A percentile compares a stretch with the other conserved stretches of the same genome.
These are phyloP conservation scores for Drosophila macrospina DNA, from an alignment of 2,888 invertebrate genomes.

Conservation along the genomic window DNA sequence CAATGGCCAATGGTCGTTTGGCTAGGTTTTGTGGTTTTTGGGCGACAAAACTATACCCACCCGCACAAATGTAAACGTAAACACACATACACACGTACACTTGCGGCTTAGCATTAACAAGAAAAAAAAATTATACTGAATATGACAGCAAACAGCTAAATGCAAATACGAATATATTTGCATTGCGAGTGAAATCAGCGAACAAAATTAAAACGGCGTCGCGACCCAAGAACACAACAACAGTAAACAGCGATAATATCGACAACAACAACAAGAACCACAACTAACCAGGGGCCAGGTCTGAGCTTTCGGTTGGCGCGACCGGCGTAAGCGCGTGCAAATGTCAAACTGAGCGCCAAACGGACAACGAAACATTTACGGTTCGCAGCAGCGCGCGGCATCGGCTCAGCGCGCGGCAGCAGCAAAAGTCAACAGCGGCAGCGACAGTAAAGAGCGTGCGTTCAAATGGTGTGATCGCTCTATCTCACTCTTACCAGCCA, in stretches of 20 bases:
- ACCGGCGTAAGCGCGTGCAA: slow-evolving; percentile 78
- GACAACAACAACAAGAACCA: slow-evolving; percentile 23
- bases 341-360: slow-evolving; percentile 76
- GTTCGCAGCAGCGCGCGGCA: slow-evolving; percentile 16
- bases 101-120: slow-evolving; percentile 18
- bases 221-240: slow-evolving; percentile 29
- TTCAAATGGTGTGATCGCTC: slow-evolving; percentile 29
- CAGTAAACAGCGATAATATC: slow-evolving; percentile 19
- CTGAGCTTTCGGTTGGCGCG: slow-evolving; percentile 49
- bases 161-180: slow-evolving; percentile 46
- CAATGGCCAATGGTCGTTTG: slow-evolving; percentile 10
- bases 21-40: slow-evolving; percentile 42
- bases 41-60: slow-evolving; percentile 32
- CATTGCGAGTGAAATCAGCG: slow-evolving; percentile 71
- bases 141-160: slow-evolving; percentile 35
- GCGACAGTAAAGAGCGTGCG: slow-evolving; percentile 11
- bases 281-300: slow-evolving; percentile 50
- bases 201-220: slow-evolving; percentile 48
- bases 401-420: slow-evolving; percentile 9
- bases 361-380: slow-evolving; percentile 48
- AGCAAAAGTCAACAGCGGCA: not conserved
- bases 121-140: slow-evolving; percentile 20
- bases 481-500: slow-evolving; percentile 17
- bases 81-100: not conserved
- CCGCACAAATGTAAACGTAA: slow-evolving; percentile 21